Base-by-base conservation (phyloP, 2,113 vertebrate species). In the Indicator indicator region DNA sequence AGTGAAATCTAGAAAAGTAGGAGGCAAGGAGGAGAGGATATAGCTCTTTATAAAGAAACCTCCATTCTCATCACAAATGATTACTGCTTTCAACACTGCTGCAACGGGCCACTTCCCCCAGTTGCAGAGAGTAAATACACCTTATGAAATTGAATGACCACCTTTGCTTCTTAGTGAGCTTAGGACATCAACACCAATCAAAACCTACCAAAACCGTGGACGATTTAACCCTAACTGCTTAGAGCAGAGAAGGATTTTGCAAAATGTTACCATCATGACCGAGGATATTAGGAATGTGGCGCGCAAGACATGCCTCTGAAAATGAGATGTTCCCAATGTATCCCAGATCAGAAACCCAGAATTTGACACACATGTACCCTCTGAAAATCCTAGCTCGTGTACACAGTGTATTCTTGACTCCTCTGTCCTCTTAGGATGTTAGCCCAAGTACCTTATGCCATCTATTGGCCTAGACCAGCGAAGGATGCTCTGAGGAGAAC, bases 401-500 rank as follows among this genome's bases (percentile, higher is more conserved):
- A 72, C 3, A 20, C 56, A 84, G 74, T 14, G 60, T 44, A 8
- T 38, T 59, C 28, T 70, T 50, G 44, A 42, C 72, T 77, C 60
- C 42, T 44, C 23, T 58, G 52, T 38, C 56, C 67, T 74, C 27
- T 59, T 4, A 74, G 56, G 72, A 75, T 9, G 14, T 30, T 48
- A 82, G 62, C 44, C 77, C 65, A 84, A 94, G 82, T 63, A 73
- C 92, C 93, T 95, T 73, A 67, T 96, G 95, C 96, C 95, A 97
- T 83, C 94, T 96, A 94, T 96, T 92, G 92, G 93, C 83, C 88
- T 88, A 58, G 69, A 81, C 55, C 59, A 84, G 92, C 2, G 88
- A 90, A 26, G 17, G 80, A 85, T 18, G 7, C 59, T 82, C 74
- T 3, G 24, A 84, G 16, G 17, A 87, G 79, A 95, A 90, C 94